These are phyloP conservation scores for Pomacea maculata DNA, from an alignment of 1,140 invertebrate species.

Conservation along the genomic window DNA sequence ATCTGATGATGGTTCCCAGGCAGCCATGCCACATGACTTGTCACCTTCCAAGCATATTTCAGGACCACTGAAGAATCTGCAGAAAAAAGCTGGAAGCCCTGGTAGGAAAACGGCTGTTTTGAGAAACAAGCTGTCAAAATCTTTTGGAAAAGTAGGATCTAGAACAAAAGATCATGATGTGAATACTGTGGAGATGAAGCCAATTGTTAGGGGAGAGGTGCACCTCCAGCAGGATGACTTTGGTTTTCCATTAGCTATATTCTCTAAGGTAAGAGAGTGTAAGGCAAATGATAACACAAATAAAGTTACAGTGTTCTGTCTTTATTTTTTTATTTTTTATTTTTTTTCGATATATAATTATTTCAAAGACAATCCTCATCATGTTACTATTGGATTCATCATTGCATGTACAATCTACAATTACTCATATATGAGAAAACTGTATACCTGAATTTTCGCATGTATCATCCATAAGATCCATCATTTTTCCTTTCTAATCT, in stretches of 20 bases:
- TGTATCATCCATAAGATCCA: no score
- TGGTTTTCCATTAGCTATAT: constrained; percentile 88
- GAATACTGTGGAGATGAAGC: constrained; percentile 11
- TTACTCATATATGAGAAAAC: no score
- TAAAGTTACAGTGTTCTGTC: neutral
- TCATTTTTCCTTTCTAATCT: no score
- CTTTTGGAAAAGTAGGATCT: constrained; percentile 38
- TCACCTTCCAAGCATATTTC: neutral
- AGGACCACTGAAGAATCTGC: neutral
- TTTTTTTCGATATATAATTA: neutral
- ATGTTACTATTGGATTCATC: no score
- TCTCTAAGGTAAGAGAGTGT: constrained; percentile 76
- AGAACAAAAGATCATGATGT: constrained; percentile 26
- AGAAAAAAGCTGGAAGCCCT: constrained; percentile 24
- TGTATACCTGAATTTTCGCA: no score
- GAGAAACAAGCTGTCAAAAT: constrained; percentile 48
- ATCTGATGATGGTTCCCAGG: constrained; percentile 2
- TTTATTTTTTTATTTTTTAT: neutral
- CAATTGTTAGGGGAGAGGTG: constrained; percentile 16
- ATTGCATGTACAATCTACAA: no score
- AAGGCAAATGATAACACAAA: neutral
- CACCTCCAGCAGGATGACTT: constrained; percentile 71
- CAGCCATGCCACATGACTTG: neutral
- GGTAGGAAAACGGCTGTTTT: constrained; percentile 42
- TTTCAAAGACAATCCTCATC: neutral